Base-by-base conservation (phyloP, 1,140 invertebrate genomes). In the Caenorhabditis remanei region DNA sequence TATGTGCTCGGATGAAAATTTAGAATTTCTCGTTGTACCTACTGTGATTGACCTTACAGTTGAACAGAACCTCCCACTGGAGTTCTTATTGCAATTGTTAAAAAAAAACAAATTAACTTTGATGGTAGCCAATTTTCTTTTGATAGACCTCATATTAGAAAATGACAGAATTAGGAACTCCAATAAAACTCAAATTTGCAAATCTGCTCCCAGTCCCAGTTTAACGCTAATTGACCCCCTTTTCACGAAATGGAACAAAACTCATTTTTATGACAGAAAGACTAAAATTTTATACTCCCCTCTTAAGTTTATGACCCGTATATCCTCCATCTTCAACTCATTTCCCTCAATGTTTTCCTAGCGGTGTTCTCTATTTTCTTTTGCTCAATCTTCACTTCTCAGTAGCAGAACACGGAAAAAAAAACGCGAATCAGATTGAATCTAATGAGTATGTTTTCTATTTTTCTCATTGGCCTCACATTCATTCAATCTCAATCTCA, bases 301-400 rank as follows among this genome's bases (percentile, higher is more conserved):
- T 79, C 71, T 79, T 79, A 79, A 79, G 71, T 79, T 79, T 79
- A 79, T 53, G 71, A 79, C 46, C 71, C 71, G 11, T 53, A 48
- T 79, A 13, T 41, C n/a, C 46, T 11, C n/a, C n/a, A 13, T 40
- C n/a, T 32, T 19, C n/a, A 19, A 24, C 14, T 79, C 46, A 11
- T 43, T 50, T 24, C 21, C 19, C 40, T 46, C 8, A 71, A 71
- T 71, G 65, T 79, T 79, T 79, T 79, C n/a, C 46, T 79, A 79
- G 71, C 71, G 71, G 46, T 79, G 71, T 79, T 79, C 71, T 48
- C 41, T 79, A 32, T 79, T 79, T 43, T 71, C 24, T 24, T 16
- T 43, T 71, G 40, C 65, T 71, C 21, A 65, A 40, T 11, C 8
- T 8, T 9, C 13, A 65, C 61, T 41, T 40, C 61, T 40, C 19